Conservation (phyloP, 2,888 invertebrate species). For the Urechis unicinctus region DNA sequence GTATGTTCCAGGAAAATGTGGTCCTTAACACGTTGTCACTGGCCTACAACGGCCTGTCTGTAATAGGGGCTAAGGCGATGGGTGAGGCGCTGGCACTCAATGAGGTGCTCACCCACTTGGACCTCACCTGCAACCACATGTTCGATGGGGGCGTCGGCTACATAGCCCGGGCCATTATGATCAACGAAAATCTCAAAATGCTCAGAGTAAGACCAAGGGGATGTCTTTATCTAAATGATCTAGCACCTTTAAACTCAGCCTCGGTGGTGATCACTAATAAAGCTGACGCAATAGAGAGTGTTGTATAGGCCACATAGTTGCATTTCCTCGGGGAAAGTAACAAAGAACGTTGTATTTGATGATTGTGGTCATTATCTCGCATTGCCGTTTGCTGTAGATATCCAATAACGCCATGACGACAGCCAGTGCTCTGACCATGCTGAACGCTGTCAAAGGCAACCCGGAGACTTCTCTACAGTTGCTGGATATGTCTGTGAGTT, state of each 20-base stretch:
- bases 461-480: neutral
- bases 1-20: slow-evolving; percentile 36
- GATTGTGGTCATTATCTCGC: too few species aligned
- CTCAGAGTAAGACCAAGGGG: slow-evolving; percentile 14
- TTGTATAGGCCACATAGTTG: too few species aligned
- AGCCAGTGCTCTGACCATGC: slow-evolving; percentile 1
- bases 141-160: slow-evolving; percentile 32
- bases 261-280: too few species aligned
- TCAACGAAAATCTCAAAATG: slow-evolving; percentile 31
- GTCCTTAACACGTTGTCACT: slow-evolving; percentile 30
- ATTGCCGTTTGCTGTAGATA: too few species aligned
- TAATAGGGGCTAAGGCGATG: slow-evolving; percentile 32
- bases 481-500: slow-evolving; percentile 7
- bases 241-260: neutral
- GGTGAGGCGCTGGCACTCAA: slow-evolving; percentile 32
- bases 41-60: slow-evolving; percentile 44
- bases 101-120: slow-evolving; percentile 29
- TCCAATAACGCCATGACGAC: slow-evolving; percentile 14
- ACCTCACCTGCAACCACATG: slow-evolving; percentile 38
- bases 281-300: too few species aligned
- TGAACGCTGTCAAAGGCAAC: slow-evolving; percentile 5
- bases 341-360: too few species aligned
- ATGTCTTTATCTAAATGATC: neutral
- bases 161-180: slow-evolving; percentile 28
- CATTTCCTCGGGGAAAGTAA: too few species aligned